Base-by-base conservation (phyloP, 2,888 invertebrate genomes). In the Phragmatobia fuliginosa region DNA sequence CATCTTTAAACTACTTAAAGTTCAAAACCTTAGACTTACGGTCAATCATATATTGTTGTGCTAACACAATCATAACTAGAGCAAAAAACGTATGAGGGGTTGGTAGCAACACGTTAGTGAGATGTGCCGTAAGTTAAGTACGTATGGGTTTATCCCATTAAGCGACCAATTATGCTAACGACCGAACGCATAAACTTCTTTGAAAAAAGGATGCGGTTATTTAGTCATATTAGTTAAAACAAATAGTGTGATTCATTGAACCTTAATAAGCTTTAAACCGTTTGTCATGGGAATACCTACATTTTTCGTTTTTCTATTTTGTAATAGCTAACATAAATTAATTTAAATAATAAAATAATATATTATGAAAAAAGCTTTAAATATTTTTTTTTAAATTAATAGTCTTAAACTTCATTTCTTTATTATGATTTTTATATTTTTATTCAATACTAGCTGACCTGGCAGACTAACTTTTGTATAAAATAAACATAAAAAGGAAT, bases 141-240 rank as follows among this genome's bases (percentile, higher is more conserved):
- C 59, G n/a, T 60, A 1, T 33, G 63, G 32, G 49, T 49, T 31
- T 32, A 32, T 31, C 63, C 63, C 31, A 31, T n/a, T n/a, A 32
- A n/a, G 28, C 28, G 2, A 56, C 45, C 45, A 33, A 63, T 33
- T n/a, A 25, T 61, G 41, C 28, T 65, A 41, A 41, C 25, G n/a
- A 32, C 1, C 45, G n/a, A 14, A 64, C 32, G 33, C n/a, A 25
- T 36, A 38, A 21, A 25, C n/a, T 66, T 66, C 60, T 60, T 28
- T 45, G 61, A 61, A 67, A 18, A 32, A 59, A 66, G 38, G 66
- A 65, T 65, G 56, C 58, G 36, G 65, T 58, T 38, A 59, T 66
- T 28, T 38, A 38, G 66, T 58, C 38, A 58, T 31, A 21, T n/a
- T 28, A 7, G 18, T 36, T 21, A 21, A 41, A 65, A 56, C 56